Evolutionary conservation across 2,888 invertebrate species (phyloP), one percentile per base, ranked within the genome.

Genomic region (Spodoptera exigua): DNA sequence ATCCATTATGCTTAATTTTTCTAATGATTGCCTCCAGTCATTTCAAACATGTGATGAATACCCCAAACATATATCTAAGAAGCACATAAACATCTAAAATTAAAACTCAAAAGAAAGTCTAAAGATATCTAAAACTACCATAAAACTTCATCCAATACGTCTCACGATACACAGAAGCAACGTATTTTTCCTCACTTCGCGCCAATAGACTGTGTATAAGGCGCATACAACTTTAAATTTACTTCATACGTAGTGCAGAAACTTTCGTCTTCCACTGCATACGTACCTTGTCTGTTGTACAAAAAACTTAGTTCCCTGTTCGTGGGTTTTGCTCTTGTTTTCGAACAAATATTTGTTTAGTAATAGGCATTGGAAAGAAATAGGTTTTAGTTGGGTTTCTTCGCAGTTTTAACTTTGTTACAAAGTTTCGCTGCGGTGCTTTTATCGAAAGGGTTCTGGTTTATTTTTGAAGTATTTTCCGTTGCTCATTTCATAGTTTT

Each of bases 201-300:
- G 47, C 54, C 58, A 49, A 74, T 61, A 57, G 40, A 52, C 40
- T 41, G 57, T 59, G 17, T 52, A 57, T 51, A 65, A 64, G 70
- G 63, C 64, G 74, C 76, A 75, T 52, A 48, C 21, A 78, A 78
- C 64, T 76, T 76, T 73, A 78, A 76, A 76, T 78, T 78, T 76
- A 76, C 76, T 78, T 73, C 67, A 52, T 55, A 73, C 59, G 49
- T 67, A 61, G 64, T 72, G 67, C 49, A 56, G 39, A 76, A 27
- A 76, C 49, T 76, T 76, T 21, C 11, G 49, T 49, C 56, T 76
- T 57, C 54, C 46, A 40, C 51, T 69, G 73, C 76, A 75, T 76
- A 69, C 58, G 49, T 57, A 61, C 45, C 43, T 5, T 14, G 58
- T 60, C 45, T 65, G 58, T 46, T 55, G 67, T 63, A 70, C 63